These are phyloP conservation scores for Busseola fusca DNA, from an alignment of 2,888 invertebrate species.

Conservation along the genomic window DNA sequence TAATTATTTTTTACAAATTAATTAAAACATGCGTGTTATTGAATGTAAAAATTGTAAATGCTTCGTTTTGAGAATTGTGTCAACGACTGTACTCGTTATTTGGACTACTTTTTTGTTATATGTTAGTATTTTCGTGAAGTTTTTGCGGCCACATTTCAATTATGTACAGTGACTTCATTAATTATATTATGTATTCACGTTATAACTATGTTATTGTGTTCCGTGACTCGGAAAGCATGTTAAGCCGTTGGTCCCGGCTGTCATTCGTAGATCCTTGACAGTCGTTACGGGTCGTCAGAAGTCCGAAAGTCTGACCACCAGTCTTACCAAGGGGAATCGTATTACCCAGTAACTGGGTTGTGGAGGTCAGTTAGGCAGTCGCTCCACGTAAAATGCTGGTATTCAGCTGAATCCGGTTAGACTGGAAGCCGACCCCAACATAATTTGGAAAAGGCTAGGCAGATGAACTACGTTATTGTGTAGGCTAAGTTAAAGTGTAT, in stretches of 20 bases:
- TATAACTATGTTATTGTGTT: constrained; percentile 13
- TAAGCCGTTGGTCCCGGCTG: too few relatives aligned
- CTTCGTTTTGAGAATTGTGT: constrained; percentile 12
- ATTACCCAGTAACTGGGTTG: too few relatives aligned
- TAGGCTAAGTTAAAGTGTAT: background rate
- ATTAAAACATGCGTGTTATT: constrained; percentile 4
- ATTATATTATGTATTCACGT: background rate
- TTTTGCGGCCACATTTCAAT: constrained; percentile 39
- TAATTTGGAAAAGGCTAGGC: too few relatives aligned
- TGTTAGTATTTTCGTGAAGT: constrained; percentile 27
- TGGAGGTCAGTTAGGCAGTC: too few relatives aligned
- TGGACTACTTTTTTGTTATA: constrained; percentile 37
- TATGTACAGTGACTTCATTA: constrained; percentile 21
- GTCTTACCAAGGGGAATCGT: too few relatives aligned
- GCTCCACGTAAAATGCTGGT: too few relatives aligned
- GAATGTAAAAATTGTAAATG: background rate
- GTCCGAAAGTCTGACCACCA: too few relatives aligned
- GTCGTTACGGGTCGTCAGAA: too few relatives aligned
- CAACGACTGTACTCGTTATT: constrained; percentile 33
- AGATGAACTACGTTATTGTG: constrained; percentile 10
- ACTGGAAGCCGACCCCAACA: too few relatives aligned
- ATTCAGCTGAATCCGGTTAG: too few relatives aligned
- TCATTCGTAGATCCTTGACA: too few relatives aligned
- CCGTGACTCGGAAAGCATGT: too few relatives aligned
- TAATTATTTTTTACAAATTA: background rate